phyloP scores from a whole-genome alignment of 2,888 invertebrate species.

The Acleris cristana region DNA sequence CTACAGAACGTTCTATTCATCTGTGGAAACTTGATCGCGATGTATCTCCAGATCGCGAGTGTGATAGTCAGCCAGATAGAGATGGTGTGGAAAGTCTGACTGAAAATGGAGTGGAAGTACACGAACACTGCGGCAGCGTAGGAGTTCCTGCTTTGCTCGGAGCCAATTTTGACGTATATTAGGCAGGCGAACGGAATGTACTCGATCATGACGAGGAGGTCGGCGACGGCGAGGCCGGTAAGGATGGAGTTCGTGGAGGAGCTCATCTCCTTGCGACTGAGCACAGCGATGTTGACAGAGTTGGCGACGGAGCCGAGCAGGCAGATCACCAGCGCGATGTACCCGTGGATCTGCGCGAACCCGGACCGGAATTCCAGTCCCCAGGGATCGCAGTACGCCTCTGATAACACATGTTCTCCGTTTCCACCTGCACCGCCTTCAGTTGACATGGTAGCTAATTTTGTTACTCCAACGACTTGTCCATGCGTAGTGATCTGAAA shows the following conservation, averaged over 20 bases:
- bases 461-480: background rate
- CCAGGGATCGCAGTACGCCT: conserved; percentile 80
- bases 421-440: conserved; percentile 45
- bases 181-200: conserved; percentile 95
- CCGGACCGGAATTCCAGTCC: conserved; percentile 84
- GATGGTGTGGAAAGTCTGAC: conserved; percentile 94
- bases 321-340: conserved; percentile 93
- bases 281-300: conserved; percentile 93
- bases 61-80: conserved; percentile 97
- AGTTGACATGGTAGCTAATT: conserved; percentile 19
- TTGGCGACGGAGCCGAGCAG: conserved; percentile 95
- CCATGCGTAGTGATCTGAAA: conserved; percentile 28
- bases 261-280: conserved; percentile 94
- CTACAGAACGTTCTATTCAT: conserved; percentile 92
- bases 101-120: conserved; percentile 94
- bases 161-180: conserved; percentile 86
- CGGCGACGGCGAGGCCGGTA: conserved; percentile 95
- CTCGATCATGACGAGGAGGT: conserved; percentile 95
- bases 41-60: conserved; percentile 95
- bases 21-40: conserved; percentile 94
- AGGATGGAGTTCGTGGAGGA: conserved; percentile 96
- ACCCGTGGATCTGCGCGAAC: conserved; percentile 91
- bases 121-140: conserved; percentile 93
- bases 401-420: conserved; percentile 13
- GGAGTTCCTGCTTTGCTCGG: conserved; percentile 71